Evolutionary conservation across 2,797 vertebrate species (phyloP).

Genomic region (Heteromormyrus szaboi): DNA sequence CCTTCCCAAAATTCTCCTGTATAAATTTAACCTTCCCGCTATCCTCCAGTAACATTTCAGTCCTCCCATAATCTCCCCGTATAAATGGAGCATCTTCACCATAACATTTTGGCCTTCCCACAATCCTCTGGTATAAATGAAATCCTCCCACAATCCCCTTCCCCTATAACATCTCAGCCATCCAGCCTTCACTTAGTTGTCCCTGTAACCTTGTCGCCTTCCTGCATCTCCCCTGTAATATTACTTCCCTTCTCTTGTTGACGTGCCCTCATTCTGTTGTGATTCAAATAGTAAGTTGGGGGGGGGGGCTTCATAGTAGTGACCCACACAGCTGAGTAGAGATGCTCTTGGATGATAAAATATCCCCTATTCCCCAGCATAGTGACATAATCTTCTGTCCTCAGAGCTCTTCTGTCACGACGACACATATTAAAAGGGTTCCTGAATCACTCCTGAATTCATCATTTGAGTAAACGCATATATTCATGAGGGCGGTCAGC

Average conservation of each 20-base stretch:
- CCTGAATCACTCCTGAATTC: not conserved
- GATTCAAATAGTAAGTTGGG: not conserved
- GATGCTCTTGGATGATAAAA: not conserved
- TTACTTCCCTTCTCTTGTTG: not conserved
- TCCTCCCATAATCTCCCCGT: not conserved
- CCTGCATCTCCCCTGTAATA: not conserved
- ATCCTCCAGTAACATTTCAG: not conserved
- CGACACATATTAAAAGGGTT: not conserved
- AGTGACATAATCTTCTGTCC: not conserved
- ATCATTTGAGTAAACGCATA: not conserved
- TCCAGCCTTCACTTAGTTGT: not conserved
- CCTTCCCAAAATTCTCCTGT: not conserved
- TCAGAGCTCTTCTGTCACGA: not conserved
- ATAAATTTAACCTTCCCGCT: not conserved
- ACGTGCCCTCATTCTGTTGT: not conserved
- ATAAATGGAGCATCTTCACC: not conserved
- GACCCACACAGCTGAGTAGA: too few relatives aligned
- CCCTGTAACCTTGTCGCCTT: not conserved
- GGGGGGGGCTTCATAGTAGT: not conserved
- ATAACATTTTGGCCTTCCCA: not conserved
- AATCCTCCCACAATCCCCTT: not conserved
- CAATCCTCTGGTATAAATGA: not conserved
- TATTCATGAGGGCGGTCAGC: not conserved
- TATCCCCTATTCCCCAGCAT: not conserved
- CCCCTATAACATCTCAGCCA: not conserved